phyloP scores from a whole-genome alignment of 1,140 invertebrate genomes.

The Drosophila fuyamai region DNA sequence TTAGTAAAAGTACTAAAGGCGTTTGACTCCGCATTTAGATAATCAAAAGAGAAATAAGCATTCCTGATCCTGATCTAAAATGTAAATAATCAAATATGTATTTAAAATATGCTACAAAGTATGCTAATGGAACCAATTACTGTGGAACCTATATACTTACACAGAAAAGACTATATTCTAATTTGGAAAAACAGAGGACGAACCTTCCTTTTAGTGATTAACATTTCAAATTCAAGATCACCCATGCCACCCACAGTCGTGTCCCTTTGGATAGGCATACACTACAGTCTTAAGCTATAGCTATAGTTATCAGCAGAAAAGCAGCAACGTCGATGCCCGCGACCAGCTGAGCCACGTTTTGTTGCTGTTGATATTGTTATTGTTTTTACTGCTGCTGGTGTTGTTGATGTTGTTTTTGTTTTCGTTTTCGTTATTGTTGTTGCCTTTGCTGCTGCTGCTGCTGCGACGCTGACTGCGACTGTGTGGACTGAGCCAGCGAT shows the following conservation, averaged over 20 bases:
- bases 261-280: constrained; percentile 1
- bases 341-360: constrained; percentile 46
- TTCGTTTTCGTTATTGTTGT: constrained; percentile 1
- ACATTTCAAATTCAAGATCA: neutral
- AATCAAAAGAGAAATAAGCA: too few species aligned
- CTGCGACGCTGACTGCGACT: constrained; percentile 29
- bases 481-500: constrained; percentile 40
- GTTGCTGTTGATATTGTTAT: constrained; percentile 42
- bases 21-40: too few species aligned
- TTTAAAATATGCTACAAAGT: too few species aligned
- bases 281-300: neutral
- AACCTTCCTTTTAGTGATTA: neutral
- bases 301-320: constrained; percentile 24
- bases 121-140: too few species aligned
- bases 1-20: too few species aligned
- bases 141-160: too few species aligned
- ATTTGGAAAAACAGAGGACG: too few species aligned
- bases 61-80: too few species aligned
- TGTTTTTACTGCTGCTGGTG: constrained; percentile 26
- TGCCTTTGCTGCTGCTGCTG: constrained; percentile 20
- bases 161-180: too few species aligned
- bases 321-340: constrained; percentile 13
- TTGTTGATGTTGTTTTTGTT: constrained; percentile 37
- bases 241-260: constrained; percentile 23
- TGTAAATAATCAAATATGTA: too few species aligned